Conservation (phyloP, 1,140 invertebrate species). For the Drosophila sproati region DNA sequence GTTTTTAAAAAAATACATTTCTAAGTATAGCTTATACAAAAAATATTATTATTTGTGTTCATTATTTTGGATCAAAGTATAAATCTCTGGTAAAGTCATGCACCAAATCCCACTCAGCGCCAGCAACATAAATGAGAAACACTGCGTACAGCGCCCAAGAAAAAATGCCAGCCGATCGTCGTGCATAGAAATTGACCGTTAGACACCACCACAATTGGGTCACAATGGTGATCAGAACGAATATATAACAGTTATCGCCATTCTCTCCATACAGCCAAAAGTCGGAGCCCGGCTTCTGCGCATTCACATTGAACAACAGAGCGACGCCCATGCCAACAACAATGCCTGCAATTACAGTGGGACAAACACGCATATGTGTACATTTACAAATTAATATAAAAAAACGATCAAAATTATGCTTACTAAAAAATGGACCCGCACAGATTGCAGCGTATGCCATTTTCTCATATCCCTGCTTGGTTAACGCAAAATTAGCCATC, state of each 20-base stretch:
- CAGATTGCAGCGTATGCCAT: slow-evolving; percentile 61
- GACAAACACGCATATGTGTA: too few relatives aligned
- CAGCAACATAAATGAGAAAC: slow-evolving; percentile 31
- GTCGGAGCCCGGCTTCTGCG: background rate
- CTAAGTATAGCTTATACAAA: background rate
- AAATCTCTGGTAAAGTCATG: slow-evolving; percentile 28
- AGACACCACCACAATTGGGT: slow-evolving; percentile 40
- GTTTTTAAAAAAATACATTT: background rate
- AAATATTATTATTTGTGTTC: too few relatives aligned
- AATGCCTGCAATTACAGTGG: slow-evolving; percentile 26
- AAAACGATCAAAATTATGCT: background rate
- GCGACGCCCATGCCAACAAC: slow-evolving; percentile 25
- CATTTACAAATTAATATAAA: background rate
- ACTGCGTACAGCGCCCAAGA: slow-evolving; percentile 32
- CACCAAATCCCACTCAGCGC: slow-evolving; percentile 18
- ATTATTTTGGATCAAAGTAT: slow-evolving; percentile 6
- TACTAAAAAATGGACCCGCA: slow-evolving; percentile 56
- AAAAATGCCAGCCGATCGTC: slow-evolving; percentile 54
- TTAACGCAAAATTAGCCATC: slow-evolving; percentile 33
- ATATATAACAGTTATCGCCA: slow-evolving; percentile 56
- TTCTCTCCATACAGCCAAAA: slow-evolving; percentile 32
- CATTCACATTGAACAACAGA: slow-evolving; percentile 4
- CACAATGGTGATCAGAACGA: slow-evolving; percentile 31
- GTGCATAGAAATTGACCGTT: slow-evolving; percentile 45
- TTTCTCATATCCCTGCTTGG: slow-evolving; percentile 59